These are phyloP conservation scores for Saguinus midas DNA, from an alignment of 2,113 vertebrate species.

Conservation along the genomic window DNA sequence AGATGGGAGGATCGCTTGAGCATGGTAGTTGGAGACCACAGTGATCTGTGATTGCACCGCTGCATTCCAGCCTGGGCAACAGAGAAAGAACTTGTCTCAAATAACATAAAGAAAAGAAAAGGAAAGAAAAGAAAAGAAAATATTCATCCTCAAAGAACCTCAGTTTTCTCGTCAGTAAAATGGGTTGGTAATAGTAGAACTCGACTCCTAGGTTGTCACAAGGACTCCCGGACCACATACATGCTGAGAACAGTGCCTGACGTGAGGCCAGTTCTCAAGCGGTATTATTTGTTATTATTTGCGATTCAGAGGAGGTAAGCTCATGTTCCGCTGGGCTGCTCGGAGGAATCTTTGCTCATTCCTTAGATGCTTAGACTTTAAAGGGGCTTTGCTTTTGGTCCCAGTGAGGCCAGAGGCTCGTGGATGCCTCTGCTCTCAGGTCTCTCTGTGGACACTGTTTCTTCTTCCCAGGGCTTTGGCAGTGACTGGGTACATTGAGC, in stretches of 20 bases:
- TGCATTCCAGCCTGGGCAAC: too few relatives aligned
- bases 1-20: too few relatives aligned
- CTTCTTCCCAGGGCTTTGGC: not conserved
- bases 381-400: not conserved
- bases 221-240: too few relatives aligned
- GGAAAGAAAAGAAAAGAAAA: too few relatives aligned
- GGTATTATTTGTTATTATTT: too few relatives aligned
- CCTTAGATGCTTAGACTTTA: not conserved
- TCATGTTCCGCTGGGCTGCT: not conserved
- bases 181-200: not conserved
- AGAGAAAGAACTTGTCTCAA: too few relatives aligned
- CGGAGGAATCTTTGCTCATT: not conserved
- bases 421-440: not conserved
- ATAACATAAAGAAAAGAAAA: too few relatives aligned
- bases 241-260: not conserved
- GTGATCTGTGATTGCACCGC: too few relatives aligned
- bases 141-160: not conserved
- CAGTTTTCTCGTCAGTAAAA: not conserved
- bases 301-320: not conserved
- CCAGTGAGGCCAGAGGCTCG: not conserved
- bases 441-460: not conserved
- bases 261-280: accelerated
- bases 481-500: not conserved
- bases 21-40: too few relatives aligned
- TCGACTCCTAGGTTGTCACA: not conserved